Evolutionary conservation across 1,140 invertebrate genomes (phyloP).

Genomic region (Epicauta chinensis): DNA sequence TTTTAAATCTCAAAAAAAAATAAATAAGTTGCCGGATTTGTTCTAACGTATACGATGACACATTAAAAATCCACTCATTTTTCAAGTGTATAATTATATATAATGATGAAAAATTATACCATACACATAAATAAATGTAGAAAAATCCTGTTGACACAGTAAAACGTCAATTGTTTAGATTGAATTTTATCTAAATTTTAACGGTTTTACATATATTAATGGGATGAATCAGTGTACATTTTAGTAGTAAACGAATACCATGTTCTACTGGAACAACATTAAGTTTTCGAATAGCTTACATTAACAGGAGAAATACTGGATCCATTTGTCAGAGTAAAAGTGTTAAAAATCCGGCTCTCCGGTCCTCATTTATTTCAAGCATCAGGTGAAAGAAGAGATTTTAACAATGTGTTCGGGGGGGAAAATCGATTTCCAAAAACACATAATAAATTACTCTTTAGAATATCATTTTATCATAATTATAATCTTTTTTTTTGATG

Average conservation of each 20-base stretch:
- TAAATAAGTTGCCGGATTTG: constrained; percentile 1
- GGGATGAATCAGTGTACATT: constrained; percentile 3
- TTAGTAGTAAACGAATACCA: constrained; percentile 12
- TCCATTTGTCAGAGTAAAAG: constrained; percentile 9
- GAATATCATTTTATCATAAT: too few relatives aligned
- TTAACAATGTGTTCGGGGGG: too few relatives aligned
- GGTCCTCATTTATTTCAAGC: constrained; percentile 3
- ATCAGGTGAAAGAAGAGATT: too few relatives aligned
- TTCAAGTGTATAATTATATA: too few relatives aligned
- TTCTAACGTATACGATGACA: not conserved
- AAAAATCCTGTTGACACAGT: constrained; percentile 5
- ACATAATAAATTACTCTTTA: too few relatives aligned
- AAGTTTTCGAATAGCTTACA: constrained; percentile 13
- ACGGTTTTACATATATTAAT: constrained; percentile 4
- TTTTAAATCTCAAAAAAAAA: constrained; percentile 4
- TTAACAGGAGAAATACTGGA: constrained; percentile 10
- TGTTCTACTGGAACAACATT: constrained; percentile 16
- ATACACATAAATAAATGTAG: constrained; percentile 2
- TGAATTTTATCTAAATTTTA: constrained; percentile 6
- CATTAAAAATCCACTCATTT: not conserved
- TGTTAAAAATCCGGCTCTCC: constrained; percentile 13
- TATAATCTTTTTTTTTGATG: too few relatives aligned
- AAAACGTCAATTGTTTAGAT: constrained; percentile 8
- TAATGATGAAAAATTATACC: too few relatives aligned
- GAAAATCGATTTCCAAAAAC: too few relatives aligned